Percentiles rank a stretch among this genome's conserved stretches.
Evolutionary conservation across 1,140 invertebrate genomes (phyloP).

Genomic region (Polyergus mexicanus): DNA sequence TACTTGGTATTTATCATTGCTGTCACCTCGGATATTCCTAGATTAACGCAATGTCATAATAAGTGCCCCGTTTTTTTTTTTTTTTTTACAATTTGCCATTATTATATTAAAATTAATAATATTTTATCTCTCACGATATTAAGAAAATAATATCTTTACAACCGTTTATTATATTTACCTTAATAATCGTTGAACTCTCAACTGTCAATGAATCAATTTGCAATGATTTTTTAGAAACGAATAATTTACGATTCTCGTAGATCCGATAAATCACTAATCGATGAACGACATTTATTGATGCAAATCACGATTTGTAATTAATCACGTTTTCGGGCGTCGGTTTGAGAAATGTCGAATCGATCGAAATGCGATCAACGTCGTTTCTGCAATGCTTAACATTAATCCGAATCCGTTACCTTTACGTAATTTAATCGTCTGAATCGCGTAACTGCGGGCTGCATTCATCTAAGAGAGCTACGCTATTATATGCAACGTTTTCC

Average conservation of each 20-base stretch:
- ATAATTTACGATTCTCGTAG: not conserved
- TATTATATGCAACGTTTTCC: conserved; percentile 15
- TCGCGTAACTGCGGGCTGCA: conserved; percentile 32
- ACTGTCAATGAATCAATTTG: too few species aligned
- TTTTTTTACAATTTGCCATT: too few species aligned
- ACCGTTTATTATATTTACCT: not conserved
- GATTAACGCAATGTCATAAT: not conserved
- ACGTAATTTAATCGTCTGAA: conserved; percentile 23
- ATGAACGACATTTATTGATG: not conserved
- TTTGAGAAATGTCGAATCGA: not conserved
- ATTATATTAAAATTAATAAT: too few species aligned
- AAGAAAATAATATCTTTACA: not conserved
- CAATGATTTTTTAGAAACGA: not conserved
- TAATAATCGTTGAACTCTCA: not conserved
- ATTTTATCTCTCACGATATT: not conserved
- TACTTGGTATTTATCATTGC: conserved; percentile 94
- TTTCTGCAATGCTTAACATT: conserved; percentile 7
- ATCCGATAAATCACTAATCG: not conserved
- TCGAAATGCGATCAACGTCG: not conserved
- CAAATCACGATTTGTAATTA: not conserved
- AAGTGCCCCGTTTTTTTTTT: not conserved
- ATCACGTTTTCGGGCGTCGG: not conserved
- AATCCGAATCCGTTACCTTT: conserved; percentile 7
- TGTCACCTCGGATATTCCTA: conserved; percentile 93
- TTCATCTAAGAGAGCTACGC: conserved; percentile 17